Conservation (phyloP, 1,140 invertebrate species). For the Drosophila pallidifrons region DNA sequence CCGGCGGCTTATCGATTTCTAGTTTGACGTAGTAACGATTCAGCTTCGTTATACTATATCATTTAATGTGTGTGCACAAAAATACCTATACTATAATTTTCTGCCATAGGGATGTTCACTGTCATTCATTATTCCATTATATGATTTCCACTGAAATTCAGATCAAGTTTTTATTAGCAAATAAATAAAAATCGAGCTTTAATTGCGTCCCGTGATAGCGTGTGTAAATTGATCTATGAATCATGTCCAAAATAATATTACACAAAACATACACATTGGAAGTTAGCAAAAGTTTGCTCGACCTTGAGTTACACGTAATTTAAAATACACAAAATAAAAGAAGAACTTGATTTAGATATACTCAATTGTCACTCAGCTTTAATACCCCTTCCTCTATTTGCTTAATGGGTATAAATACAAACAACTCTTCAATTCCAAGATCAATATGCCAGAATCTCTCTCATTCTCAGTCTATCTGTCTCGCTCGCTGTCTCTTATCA, state of each 20-base stretch:
- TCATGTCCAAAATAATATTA: conserved; percentile 1
- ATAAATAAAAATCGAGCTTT: conserved; percentile 13
- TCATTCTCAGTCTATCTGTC: not conserved
- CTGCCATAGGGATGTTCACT: conserved; percentile 36
- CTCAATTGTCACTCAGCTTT: too few species aligned
- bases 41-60: conserved; percentile 12
- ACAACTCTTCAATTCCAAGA: not conserved
- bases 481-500: not conserved
- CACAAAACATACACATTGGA: not conserved
- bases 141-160: conserved; percentile 7
- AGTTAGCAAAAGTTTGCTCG: too few species aligned
- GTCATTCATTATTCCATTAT: not conserved
- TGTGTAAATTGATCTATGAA: conserved; percentile 16
- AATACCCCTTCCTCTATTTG: too few species aligned
- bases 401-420: too few species aligned
- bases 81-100: not conserved
- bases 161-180: conserved; percentile 4
- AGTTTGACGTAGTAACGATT: conserved; percentile 49
- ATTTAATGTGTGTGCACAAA: not conserved
- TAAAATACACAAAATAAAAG: too few species aligned
- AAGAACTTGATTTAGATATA: too few species aligned
- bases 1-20: conserved; percentile 54
- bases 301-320: too few species aligned
- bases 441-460: not conserved
- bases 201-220: conserved; percentile 17